Evolutionary conservation across 2,888 invertebrate genomes (phyloP).

Genomic region (Noctua pronuba): DNA sequence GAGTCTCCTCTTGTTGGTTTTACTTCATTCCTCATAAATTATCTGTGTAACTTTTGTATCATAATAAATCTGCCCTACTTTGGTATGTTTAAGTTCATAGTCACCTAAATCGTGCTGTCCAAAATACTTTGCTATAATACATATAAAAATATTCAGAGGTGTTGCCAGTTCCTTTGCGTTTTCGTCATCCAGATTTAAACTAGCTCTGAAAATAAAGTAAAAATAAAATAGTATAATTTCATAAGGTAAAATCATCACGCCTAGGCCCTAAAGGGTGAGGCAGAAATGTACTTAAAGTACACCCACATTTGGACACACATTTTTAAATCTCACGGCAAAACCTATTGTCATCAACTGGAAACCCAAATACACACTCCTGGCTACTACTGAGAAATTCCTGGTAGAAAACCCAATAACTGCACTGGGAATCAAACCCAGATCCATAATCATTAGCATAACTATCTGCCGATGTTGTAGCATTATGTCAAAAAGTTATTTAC

Average conservation of each 20-base stretch:
- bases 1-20: neutral
- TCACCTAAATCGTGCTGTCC: conserved; percentile 94
- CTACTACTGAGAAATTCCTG: too few species aligned
- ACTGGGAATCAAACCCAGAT: neutral
- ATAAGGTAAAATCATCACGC: neutral
- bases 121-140: conserved; percentile 93
- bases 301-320: neutral
- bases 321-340: neutral
- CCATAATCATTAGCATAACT: neutral
- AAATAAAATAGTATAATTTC: neutral
- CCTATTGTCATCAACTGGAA: neutral
- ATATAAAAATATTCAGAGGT: conserved; percentile 93
- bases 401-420: neutral
- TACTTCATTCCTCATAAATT: conserved; percentile 18
- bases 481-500: neutral
- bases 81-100: conserved; percentile 63
- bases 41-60: conserved; percentile 56
- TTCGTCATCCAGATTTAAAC: conserved; percentile 80
- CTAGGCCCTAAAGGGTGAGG: neutral
- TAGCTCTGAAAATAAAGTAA: conserved; percentile 75
- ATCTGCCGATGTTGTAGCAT: neutral
- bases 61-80: conserved; percentile 60
- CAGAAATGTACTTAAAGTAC: too few species aligned
- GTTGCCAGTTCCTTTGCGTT: conserved; percentile 81
- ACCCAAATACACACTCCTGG: too few species aligned